Evolutionary conservation across 2,888 invertebrate species (phyloP).

Genomic region (Dryobotodes eremita): DNA sequence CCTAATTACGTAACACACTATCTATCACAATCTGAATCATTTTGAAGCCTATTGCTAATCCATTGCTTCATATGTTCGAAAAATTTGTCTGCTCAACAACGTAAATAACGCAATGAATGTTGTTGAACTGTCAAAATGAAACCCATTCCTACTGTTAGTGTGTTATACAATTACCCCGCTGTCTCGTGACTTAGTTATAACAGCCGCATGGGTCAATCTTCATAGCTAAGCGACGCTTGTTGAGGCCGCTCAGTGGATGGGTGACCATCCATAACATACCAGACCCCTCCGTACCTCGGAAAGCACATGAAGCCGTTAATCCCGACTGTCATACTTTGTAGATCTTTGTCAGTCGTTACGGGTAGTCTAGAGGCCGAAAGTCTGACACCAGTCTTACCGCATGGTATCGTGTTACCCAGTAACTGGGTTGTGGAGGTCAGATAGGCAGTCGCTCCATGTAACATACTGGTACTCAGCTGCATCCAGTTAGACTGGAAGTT

Average conservation of each 20-base stretch:
- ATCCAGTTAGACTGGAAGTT: background rate
- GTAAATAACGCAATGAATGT: too few species aligned
- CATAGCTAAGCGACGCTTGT: too few species aligned
- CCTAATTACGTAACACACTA: too few species aligned
- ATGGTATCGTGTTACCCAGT: background rate
- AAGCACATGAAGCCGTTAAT: background rate
- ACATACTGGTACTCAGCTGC: background rate
- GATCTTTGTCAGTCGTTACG: background rate
- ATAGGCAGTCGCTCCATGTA: background rate
- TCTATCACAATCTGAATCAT: too few species aligned
- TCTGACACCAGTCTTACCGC: background rate
- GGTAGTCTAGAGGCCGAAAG: background rate
- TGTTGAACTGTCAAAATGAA: too few species aligned
- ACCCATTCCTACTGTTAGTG: too few species aligned
- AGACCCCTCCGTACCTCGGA: background rate
- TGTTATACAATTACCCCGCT: too few species aligned
- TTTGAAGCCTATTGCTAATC: too few species aligned
- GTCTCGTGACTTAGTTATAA: too few species aligned
- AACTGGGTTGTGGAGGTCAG: background rate
- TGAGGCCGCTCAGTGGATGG: background rate
- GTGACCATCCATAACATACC: background rate
- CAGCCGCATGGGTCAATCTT: too few species aligned
- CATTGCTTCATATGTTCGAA: too few species aligned
- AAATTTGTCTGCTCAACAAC: too few species aligned
- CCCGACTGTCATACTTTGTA: background rate